These are phyloP conservation scores for Apamea anceps DNA, from an alignment of 2,888 invertebrate genomes.

Conservation along the genomic window DNA sequence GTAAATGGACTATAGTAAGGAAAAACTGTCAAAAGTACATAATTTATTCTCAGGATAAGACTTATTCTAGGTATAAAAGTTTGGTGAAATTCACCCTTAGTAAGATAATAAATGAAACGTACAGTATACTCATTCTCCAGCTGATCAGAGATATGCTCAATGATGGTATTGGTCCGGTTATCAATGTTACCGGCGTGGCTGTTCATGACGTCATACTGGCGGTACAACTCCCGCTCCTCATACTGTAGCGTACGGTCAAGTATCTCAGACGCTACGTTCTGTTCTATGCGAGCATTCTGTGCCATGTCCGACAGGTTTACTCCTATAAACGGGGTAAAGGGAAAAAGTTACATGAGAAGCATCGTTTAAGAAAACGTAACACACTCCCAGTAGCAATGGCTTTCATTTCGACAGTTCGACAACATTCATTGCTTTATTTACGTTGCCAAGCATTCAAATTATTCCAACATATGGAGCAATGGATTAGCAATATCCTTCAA, in stretches of 20 bases:
- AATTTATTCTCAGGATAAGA: too few species aligned
- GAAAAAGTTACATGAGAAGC: background rate
- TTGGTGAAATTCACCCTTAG: too few species aligned
- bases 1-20: too few species aligned
- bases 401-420: background rate
- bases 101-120: background rate
- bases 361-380: background rate
- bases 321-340: constrained; percentile 67
- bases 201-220: constrained; percentile 78
- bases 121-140: constrained; percentile 81
- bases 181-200: constrained; percentile 83
- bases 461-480: background rate
- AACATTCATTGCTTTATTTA: background rate
- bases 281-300: constrained; percentile 81
- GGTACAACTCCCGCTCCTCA: constrained; percentile 80
- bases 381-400: background rate
- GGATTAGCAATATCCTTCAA: background rate
- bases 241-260: constrained; percentile 79
- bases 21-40: too few species aligned
- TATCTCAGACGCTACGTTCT: constrained; percentile 82
- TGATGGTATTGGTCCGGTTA: constrained; percentile 84
- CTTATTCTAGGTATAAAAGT: too few species aligned
- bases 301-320: constrained; percentile 75
- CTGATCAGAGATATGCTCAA: constrained; percentile 83
- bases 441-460: background rate